Base-by-base conservation (phyloP, 2,113 vertebrate genomes). In the Indicator indicator region DNA sequence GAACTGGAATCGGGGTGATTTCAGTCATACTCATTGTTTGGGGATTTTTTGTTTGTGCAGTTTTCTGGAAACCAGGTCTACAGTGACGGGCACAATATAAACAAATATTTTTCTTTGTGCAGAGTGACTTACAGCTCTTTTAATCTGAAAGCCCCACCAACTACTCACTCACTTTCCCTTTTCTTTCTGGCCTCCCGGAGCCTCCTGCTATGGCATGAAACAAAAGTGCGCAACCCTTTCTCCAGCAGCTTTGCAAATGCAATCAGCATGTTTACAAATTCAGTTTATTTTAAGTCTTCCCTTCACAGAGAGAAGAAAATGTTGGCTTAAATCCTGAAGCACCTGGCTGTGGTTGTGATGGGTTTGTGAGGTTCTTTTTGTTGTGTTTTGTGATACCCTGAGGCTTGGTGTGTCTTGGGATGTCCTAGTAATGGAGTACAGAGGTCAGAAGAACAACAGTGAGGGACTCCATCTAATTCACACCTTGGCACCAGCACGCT, bases 391-490 rank as follows among this genome's bases (percentile, higher is more conserved):
- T 27, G 84, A 42, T 87, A 65, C 92, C 91, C 91, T 3, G 65
- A 97, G 94, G 91, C 80, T 67, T 17, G 67, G 71, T 33, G 48
- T 56, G 56, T 81, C 82, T 86, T 9, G 9, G 83, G 88, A 89
- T 93, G 94, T 94, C 95, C 85, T 60, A 18, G 85, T 74, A 54
- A 50, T 50, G 84, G 87, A 96, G 92, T 6, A 36, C 38, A 50
- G 94, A 82, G 95, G 96, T 94, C 95, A 74, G 95, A 86, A 84
- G 89, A 94, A 68, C n/a, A 75, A 91, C 54, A 5, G 13, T 15
- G 78, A 95, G 94, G 62, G 46, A 27, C 88, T 93, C 95, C 68
- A n/a, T 83, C 94, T 96, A 97, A 98, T 97, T 98, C 96, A 93
- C 97, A 97, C 97, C 95, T 96, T 95, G 96, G 95, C 94, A 93